Base-by-base conservation (phyloP, 2,888 invertebrate species). In the Leucozona laternaria region DNA sequence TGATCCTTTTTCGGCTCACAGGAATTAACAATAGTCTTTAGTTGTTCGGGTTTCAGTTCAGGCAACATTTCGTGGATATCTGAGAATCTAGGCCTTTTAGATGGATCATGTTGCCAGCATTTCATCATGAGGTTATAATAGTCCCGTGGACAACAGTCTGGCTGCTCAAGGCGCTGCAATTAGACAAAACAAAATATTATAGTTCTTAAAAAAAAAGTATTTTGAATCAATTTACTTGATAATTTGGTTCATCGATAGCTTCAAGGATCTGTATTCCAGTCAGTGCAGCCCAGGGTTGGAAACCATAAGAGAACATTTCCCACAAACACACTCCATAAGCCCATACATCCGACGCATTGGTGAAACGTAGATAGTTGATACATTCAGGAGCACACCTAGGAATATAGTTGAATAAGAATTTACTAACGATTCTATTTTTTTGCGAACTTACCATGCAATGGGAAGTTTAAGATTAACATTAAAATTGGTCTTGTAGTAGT, bases 271-370 rank as follows among this genome's bases (percentile, higher is more conserved):
- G 98, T 88, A 97, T 96, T 0, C 98, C 98, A 0, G 97, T 98
- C 70, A 98, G 94, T 0, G 98, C 98, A 0, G 97, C 97, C 99
- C 99, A 99, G 0, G 99, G 99, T 92, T 99, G 98, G 91, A 98
- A 98, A 1, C 99, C 99, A 91, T 99, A 99, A 0, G 98, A 98
- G 92, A 99, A 99, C 97, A 99, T 98, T 93, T 99, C 99, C 99
- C 99, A 99, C 0, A 99, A 93, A n/a, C 98, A 98, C 0, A 99
- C 98, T 4, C 97, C 99, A 92, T 96, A 99, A 0, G 99, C 98
- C 99, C 99, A 99, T 0, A 99, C 98, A 91, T 99, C 99, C 77
- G 98, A 98, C 7, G 98, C 96, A 8, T 98, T 97, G 1, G 99
- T 99, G 92, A 99, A 99, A 79, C 97, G 95, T 82, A 99, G 94